Evolutionary conservation across 1,140 invertebrate genomes (phyloP).

Genomic region (Lucilia cuprina): DNA sequence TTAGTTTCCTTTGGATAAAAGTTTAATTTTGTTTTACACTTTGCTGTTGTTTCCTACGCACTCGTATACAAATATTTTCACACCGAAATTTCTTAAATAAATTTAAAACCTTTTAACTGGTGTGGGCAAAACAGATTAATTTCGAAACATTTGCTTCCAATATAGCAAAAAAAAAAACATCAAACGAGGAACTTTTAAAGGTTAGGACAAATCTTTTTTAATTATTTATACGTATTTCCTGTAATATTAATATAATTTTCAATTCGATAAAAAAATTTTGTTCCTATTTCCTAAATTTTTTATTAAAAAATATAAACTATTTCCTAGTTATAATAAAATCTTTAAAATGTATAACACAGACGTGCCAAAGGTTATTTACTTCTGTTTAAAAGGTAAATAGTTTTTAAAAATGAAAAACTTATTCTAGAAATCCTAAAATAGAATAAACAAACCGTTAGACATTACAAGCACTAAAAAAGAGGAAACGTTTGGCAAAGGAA

Average conservation of each 20-base stretch:
- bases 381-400: background rate
- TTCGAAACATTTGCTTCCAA: too few species aligned
- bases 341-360: background rate
- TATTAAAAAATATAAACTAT: too few species aligned
- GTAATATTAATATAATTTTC: too few species aligned
- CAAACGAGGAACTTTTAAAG: too few species aligned
- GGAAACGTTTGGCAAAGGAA: conserved; percentile 27
- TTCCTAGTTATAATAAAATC: background rate
- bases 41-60: background rate
- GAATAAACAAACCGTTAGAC: background rate
- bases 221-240: too few species aligned
- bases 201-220: too few species aligned
- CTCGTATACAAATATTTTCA: background rate
- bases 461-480: conserved; percentile 19
- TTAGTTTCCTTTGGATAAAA: background rate
- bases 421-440: background rate
- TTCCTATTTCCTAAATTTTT: too few species aligned
- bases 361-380: background rate
- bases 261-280: too few species aligned
- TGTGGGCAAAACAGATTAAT: background rate
- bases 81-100: background rate
- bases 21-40: background rate
- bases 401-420: background rate
- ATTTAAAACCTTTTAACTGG: background rate
- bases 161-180: too few species aligned